These are phyloP conservation scores for Ptychochromis oligacanthus DNA, from an alignment of 2,113 vertebrate species.

Conservation along the genomic window DNA sequence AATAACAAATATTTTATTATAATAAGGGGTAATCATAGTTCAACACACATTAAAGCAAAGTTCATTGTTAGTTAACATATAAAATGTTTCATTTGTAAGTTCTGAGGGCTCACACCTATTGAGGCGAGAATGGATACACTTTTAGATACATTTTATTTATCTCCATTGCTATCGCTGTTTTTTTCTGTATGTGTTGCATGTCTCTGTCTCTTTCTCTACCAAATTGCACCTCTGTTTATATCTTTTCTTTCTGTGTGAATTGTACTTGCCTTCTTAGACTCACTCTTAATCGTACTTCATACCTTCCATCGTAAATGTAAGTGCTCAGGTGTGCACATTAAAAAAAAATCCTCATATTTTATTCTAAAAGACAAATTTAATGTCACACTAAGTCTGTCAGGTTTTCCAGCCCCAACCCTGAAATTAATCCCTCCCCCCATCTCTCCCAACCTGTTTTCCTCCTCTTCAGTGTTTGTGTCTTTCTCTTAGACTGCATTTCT, in stretches of 20 bases:
- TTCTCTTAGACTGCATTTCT: slow-evolving; percentile 63
- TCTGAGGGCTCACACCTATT: neutral
- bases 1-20: too few relatives aligned
- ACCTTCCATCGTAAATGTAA: slow-evolving; percentile 42
- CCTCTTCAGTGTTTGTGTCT: slow-evolving; percentile 46
- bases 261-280: slow-evolving; percentile 27
- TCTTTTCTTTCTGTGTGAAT: neutral
- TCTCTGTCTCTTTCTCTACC: neutral
- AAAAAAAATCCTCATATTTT: slow-evolving; percentile 35
- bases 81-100: neutral
- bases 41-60: neutral
- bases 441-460: slow-evolving; percentile 42
- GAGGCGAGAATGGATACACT: neutral
- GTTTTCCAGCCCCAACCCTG: slow-evolving; percentile 66
- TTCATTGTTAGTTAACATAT: neutral
- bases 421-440: slow-evolving; percentile 68
- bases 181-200: neutral
- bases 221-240: neutral
- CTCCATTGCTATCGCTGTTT: neutral
- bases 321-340: slow-evolving; percentile 64
- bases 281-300: slow-evolving; percentile 51
- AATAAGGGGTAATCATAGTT: neutral
- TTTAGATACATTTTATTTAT: neutral
- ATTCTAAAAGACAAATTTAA: slow-evolving; percentile 74
- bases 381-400: slow-evolving; percentile 78